A percentile compares a stretch with the other conserved stretches of the same genome.
Conservation (phyloP, 2,797 vertebrate species). For the Malurus splendens region DNA sequence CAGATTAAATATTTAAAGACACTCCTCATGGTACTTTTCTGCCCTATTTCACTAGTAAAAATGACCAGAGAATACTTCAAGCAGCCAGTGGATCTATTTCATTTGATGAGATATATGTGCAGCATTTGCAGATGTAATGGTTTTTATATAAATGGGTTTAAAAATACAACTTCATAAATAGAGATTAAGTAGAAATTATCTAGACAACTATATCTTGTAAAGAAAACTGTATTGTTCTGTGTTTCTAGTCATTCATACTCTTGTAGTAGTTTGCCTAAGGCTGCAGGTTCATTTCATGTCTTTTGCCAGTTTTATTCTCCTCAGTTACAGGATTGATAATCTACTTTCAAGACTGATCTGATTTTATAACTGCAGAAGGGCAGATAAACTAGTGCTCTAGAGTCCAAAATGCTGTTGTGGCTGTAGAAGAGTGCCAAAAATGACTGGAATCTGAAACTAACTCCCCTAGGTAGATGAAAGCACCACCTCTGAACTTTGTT, state of each 20-base stretch:
- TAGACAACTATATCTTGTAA: background rate
- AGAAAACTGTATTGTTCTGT: background rate
- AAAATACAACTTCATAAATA: background rate
- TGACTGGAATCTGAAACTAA: background rate
- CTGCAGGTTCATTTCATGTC: background rate
- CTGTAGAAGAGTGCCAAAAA: background rate
- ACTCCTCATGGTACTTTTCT: background rate
- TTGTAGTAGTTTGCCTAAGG: background rate
- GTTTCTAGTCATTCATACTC: background rate
- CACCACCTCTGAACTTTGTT: fast-evolving
- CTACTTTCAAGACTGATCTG: background rate
- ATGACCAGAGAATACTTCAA: background rate
- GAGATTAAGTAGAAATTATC: background rate
- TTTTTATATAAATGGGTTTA: background rate
- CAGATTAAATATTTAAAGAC: background rate
- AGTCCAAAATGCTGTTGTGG: background rate
- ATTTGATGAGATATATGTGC: background rate
- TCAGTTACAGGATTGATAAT: background rate
- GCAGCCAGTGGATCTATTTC: background rate
- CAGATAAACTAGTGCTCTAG: background rate
- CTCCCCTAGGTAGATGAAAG: fast-evolving
- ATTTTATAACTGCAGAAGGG: background rate
- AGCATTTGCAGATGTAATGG: background rate
- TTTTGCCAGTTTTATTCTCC: background rate
- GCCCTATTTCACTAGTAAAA: background rate